Evolutionary conservation across 2,797 vertebrate species (phyloP).

Genomic region (Hozukius guyotensis): DNA sequence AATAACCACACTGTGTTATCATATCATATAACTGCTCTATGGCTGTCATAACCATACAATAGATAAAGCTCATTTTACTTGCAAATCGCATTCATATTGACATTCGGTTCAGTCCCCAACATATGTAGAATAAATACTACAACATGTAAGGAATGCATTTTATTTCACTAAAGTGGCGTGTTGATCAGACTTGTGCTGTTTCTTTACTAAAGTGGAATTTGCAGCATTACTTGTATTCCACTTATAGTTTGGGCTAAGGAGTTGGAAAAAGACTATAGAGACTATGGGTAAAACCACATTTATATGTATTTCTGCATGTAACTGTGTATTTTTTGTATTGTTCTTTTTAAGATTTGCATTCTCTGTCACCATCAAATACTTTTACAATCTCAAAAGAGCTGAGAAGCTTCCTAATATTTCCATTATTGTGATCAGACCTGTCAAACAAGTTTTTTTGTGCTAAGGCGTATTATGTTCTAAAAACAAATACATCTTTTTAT

Average conservation of each 20-base stretch:
- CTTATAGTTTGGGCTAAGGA: neutral
- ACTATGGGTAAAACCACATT: neutral
- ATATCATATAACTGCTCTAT: neutral
- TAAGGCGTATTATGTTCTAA: neutral
- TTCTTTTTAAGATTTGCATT: neutral
- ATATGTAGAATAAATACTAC: neutral
- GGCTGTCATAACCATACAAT: neutral
- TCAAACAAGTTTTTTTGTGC: neutral
- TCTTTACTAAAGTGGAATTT: neutral
- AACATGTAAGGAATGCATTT: neutral
- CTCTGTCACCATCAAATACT: neutral
- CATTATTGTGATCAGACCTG: neutral
- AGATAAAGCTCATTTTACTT: neutral
- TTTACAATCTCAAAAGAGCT: neutral
- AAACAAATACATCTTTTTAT: neutral
- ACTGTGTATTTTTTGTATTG: neutral
- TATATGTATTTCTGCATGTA: neutral
- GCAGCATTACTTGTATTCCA: neutral
- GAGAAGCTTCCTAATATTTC: neutral
- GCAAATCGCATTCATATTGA: neutral
- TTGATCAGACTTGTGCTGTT: neutral
- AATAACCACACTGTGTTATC: neutral
- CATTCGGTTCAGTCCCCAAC: neutral
- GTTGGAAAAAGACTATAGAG: neutral
- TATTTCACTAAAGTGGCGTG: neutral